Percentiles rank a stretch among this genome's conserved stretches.
Conservation (phyloP, 2,888 invertebrate species). For the Labia minor region DNA sequence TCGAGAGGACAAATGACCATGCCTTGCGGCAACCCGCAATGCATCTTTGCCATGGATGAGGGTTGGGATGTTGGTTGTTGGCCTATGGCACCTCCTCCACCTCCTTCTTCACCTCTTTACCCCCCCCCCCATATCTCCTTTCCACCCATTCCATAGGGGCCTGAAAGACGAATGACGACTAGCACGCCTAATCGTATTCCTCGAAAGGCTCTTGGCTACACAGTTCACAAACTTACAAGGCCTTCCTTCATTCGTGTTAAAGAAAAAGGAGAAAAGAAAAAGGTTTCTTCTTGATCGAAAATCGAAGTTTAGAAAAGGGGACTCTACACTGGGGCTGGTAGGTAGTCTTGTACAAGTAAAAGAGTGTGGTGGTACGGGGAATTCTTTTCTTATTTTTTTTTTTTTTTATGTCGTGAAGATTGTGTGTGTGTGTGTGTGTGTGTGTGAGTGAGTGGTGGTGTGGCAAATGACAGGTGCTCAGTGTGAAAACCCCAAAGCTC, state of each 20-base stretch:
- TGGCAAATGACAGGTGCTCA: conserved; percentile 13
- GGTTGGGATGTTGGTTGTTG: background rate
- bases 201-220: background rate
- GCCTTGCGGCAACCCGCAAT: background rate
- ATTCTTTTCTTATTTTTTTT: background rate
- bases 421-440: too few species aligned
- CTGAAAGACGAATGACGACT: conserved; percentile 4
- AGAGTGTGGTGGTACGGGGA: background rate
- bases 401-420: too few species aligned
- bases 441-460: background rate
- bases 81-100: too few species aligned
- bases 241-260: too few species aligned
- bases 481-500: background rate
- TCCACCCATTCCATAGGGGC: background rate
- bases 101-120: too few species aligned
- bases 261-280: conserved; percentile 4
- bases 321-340: too few species aligned
- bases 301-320: background rate
- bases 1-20: background rate
- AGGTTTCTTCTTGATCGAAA: conserved; percentile 13
- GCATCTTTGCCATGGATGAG: background rate
- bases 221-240: background rate
- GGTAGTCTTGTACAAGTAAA: conserved; percentile 6
- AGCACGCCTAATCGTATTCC: conserved; percentile 13
- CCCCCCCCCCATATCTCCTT: too few species aligned